phyloP scores from a whole-genome alignment of 1,140 invertebrate species.

The Oreohelix idahoensis region DNA sequence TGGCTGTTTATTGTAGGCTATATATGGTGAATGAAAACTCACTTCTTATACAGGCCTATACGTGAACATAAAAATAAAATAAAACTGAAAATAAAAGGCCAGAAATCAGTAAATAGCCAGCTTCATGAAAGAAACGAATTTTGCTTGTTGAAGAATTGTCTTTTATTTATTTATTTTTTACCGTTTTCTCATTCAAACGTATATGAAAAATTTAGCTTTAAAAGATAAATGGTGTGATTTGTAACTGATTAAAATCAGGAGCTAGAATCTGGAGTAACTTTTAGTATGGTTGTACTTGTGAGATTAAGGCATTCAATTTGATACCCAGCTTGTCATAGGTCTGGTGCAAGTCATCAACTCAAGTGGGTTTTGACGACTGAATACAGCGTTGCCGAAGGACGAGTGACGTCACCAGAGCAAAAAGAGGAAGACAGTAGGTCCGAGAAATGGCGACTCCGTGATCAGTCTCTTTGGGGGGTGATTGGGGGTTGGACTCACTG shows the following conservation, averaged over 20 bases:
- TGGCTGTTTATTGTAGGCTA: no score
- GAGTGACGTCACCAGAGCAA: constrained; percentile 73
- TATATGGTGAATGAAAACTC: no score
- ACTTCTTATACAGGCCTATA: no score
- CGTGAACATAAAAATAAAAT: no score
- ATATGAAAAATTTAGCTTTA: no score
- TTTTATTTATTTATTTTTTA: no score
- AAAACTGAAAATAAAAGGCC: no score
- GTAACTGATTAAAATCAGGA: not conserved
- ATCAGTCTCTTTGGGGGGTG: constrained; percentile 67
- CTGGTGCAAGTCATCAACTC: constrained; percentile 50
- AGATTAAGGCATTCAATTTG: constrained; percentile 50
- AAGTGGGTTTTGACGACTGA: constrained; percentile 58
- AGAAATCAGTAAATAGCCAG: no score
- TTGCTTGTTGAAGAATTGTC: no score
- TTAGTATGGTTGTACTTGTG: not conserved
- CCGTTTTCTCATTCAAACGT: no score
- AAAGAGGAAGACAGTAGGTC: constrained; percentile 67
- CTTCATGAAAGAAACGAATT: no score
- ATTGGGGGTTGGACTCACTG: constrained; percentile 49
- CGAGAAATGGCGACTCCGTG: constrained; percentile 72
- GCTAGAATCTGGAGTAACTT: not conserved
- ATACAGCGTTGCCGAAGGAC: constrained; percentile 72
- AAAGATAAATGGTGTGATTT: no score
- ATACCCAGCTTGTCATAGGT: constrained; percentile 57